A percentile compares a stretch with the other conserved stretches of the same genome.
Conservation (phyloP, 2,888 invertebrate genomes). For the Scelioninae gen. 1 region DNA sequence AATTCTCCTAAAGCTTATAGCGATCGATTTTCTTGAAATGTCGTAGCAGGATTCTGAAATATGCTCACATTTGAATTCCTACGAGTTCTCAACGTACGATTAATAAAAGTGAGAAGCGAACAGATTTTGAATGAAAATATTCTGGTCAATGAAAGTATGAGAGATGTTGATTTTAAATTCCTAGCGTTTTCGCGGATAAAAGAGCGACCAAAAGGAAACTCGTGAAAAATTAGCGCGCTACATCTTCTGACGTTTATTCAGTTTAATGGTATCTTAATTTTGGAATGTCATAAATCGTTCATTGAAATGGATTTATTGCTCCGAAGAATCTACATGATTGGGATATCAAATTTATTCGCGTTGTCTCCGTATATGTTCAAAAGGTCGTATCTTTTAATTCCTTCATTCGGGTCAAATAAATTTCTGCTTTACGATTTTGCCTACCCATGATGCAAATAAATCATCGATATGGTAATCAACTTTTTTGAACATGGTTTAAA, state of each 20-base stretch:
- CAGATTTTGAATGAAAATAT: constrained; percentile 29
- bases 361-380: constrained; percentile 23
- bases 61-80: constrained; percentile 41
- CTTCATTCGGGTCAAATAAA: constrained; percentile 19
- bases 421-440: constrained; percentile 1
- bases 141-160: constrained; percentile 21
- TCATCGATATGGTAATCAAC: constrained; percentile 3
- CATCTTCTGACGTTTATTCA: constrained; percentile 17
- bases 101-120: constrained; percentile 23
- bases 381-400: constrained; percentile 26
- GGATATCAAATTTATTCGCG: constrained; percentile 40
- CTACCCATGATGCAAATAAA: background rate
- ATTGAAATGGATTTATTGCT: constrained; percentile 27
- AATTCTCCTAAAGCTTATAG: constrained; percentile 6
- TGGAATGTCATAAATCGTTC: constrained; percentile 25
- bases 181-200: background rate
- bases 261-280: constrained; percentile 28
- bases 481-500: too few relatives aligned
- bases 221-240: constrained; percentile 18
- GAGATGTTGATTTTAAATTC: constrained; percentile 33
- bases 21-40: constrained; percentile 33
- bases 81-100: constrained; percentile 10
- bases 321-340: constrained; percentile 22
- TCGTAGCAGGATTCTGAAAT: constrained; percentile 33
- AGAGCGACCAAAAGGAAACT: background rate